Percentiles rank a stretch among this genome's conserved stretches.
phyloP scores from a whole-genome alignment of 2,797 vertebrate genomes.

The Babyrousa celebensis region DNA sequence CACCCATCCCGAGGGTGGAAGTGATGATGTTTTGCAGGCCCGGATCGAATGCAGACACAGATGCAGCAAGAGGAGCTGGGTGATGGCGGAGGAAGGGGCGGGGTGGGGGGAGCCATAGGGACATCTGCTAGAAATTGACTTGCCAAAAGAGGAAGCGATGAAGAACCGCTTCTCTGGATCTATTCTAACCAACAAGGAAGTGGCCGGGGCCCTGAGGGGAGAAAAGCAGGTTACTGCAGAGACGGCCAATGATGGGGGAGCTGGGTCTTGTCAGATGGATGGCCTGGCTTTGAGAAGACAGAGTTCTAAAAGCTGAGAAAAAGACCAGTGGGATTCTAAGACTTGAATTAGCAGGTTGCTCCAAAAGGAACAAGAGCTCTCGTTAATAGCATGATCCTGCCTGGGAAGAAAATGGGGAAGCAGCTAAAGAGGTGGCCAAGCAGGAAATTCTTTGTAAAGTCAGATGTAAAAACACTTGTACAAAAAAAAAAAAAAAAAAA shows the following conservation, averaged over 20 bases:
- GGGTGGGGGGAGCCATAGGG: neutral
- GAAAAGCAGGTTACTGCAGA: neutral
- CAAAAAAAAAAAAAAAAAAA: neutral
- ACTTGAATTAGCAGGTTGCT: neutral
- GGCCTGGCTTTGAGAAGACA: neutral
- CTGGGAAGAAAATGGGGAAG: slow-evolving; percentile 72
- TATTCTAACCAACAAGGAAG: slow-evolving; percentile 50
- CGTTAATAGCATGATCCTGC: neutral
- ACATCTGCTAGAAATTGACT: slow-evolving; percentile 63
- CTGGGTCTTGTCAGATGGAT: neutral
- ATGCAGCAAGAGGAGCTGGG: neutral
- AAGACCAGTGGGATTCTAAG: neutral
- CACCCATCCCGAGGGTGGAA: slow-evolving; percentile 56
- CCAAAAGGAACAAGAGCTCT: neutral
- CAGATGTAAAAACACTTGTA: slow-evolving; percentile 40
- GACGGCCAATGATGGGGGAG: neutral
- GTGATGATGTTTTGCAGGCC: neutral
- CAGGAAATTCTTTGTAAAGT: slow-evolving; percentile 67
- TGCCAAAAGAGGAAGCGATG: slow-evolving; percentile 59
- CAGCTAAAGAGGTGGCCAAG: slow-evolving; percentile 40
- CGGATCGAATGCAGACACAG: slow-evolving; percentile 43
- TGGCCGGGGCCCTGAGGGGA: neutral
- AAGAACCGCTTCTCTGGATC: neutral
- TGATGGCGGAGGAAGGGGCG: neutral
- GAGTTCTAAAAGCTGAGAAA: too few relatives aligned